Base-by-base conservation (phyloP, 2,113 vertebrate genomes). In the Rhodinocichla rosea region DNA sequence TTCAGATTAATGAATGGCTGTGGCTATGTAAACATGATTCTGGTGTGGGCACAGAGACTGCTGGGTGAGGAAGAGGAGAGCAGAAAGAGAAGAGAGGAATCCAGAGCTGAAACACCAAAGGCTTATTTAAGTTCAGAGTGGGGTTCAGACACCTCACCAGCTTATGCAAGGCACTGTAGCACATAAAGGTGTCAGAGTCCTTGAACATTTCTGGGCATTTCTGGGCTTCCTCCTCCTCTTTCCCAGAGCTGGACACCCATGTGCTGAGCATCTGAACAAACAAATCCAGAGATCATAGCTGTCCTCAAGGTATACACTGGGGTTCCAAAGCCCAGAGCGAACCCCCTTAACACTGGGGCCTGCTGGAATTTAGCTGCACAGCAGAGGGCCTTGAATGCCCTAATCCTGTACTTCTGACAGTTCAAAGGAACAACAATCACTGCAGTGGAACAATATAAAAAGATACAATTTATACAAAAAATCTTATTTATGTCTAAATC, bases 121-220 rank as follows among this genome's bases (percentile, higher is more conserved):
- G 15, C n/a, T 73, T 20, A 5, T 57, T 37, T 17, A 63, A 75
- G 28, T 71, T 62, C 37, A 60, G 23, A n/a, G 16, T 9, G 3
- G 22, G 28, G n/a, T n/a, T 24, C 8, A 52, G 55, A 42, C 26
- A 52, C 9, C 13, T 17, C 28, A 30, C 18, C 28, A 27, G 21
- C 7, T 7, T 35, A 20, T 4, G 21, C 23, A 80, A 59, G 42
- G 33, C 50, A 50, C 33, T 2, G 4, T 6, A 65, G 52, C 28
- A 53, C 40, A 30, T 26, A 35, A 42, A 4, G 30, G 23, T 52
- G 56, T 63, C 56, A 40, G 33, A 37, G 24, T 9, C 60, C 30
- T 11, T 0, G 0, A 40, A 26, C 11, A 22, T n/a, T n/a, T n/a
- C n/a, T n/a, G n/a, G 42, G 27, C 30, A 57, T 47, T 57, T 47